Evolutionary conservation across 2,888 invertebrate species (phyloP), one percentile per base, ranked within the genome.

Genomic region (Torymus auratus): DNA sequence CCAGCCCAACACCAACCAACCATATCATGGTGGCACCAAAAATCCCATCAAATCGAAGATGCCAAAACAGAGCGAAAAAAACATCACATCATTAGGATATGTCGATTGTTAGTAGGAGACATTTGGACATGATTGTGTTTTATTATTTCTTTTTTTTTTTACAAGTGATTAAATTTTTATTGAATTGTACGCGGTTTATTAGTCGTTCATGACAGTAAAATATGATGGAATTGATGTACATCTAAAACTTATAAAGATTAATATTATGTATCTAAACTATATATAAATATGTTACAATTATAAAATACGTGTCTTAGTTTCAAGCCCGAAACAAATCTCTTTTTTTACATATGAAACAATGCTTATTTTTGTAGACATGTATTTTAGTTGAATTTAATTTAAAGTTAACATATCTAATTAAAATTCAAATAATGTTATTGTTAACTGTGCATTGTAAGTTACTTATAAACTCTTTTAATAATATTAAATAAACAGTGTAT

Each of bases 1-100:
- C 85, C 85, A 88, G 82, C 89, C 90, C 90, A 89, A 88, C 90
- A 90, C 90, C 90, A 89, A 89, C 84, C 86, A 87, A 86, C 83
- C 89, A 89, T 87, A 87, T 88, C 87, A 88, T 84, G 87, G 88
- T 86, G 86, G 88, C 88, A 89, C 86, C 88, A 86, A 83, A 88
- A 88, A 88, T 88, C 85, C 90, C 89, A 90, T 85, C 87, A 79
- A 88, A 89, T 87, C 85, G 87, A 88, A 86, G 88, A 88, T 86
- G 87, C 86, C 87, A 87, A 85, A 88, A 89, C 86, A 88, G 86
- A 88, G 86, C 84, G 86, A 87, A 89, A 88, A 87, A 84, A 86
- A 88, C 88, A 88, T 87, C 87, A 89, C 86, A 86, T 87, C 85
- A 90, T 88, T 89, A 89, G 86, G 84, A 86, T 85, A 83, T 86